Base-by-base conservation (phyloP, 2,113 vertebrate genomes). In the Eubucco bourcierii region DNA sequence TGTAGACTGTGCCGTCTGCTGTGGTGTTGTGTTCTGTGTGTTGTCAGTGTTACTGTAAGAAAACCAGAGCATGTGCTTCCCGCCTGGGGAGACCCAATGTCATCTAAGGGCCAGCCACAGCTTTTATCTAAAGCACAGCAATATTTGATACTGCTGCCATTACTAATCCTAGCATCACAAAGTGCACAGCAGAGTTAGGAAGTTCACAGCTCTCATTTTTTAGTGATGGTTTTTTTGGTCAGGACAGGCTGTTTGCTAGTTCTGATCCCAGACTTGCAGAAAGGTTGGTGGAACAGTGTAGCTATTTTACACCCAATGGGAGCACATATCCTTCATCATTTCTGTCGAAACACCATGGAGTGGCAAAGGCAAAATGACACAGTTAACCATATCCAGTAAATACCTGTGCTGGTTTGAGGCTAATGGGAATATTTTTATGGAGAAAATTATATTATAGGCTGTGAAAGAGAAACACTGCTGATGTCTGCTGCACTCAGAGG, bases 91-190 rank as follows among this genome's bases (percentile, higher is more conserved):
- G 95, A 96, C 92, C 86, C 95, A 95, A 88, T 96, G 94, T 96
- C 97, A 98, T 97, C 95, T 96, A 97, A 97, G 96, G 95, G 95
- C 96, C 97, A 96, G 96, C 77, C 96, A 91, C 74, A 71, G 89
- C 93, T 95, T 96, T 91, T 89, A 96, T 78, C 94, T 46, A 46
- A 46, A 46, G 91, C 83, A 87, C 74, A 84, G 92, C 82, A 90
- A 86, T 92, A 89, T 91, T 95, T 96, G 93, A 91, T 96, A 87
- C 86, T 50, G 65, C 61, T 93, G 86, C 95, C 94, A 76, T 96
- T 96, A 92, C 92, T 95, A 78, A 97, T 95, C 94, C 68, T 96
- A 96, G 94, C 94, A 96, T 96, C 96, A 96, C 95, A 97, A 92
- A 92, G 88, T 90, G 86, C 85, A 85, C 65, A 86, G 75, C 79